Percentiles rank a stretch among this genome's conserved stretches.
These are phyloP conservation scores for Archilochus colubris DNA, from an alignment of 2,113 vertebrate genomes.

Conservation along the genomic window DNA sequence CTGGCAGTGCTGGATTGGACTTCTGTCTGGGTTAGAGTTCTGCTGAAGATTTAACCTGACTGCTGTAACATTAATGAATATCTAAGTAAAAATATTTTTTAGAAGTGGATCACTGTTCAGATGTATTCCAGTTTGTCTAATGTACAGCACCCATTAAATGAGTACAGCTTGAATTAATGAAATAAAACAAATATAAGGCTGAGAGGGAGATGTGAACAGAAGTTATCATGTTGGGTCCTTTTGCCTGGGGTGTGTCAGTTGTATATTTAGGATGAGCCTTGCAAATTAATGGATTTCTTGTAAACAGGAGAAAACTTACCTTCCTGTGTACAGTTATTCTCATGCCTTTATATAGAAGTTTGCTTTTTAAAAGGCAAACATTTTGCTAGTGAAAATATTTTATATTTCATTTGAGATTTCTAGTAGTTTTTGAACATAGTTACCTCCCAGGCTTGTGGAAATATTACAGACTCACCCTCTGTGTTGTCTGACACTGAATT, in stretches of 20 bases:
- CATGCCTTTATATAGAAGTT: background rate
- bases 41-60: background rate
- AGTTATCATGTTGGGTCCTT: background rate
- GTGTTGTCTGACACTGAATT: background rate
- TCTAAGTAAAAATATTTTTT: background rate
- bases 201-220: background rate
- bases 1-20: background rate
- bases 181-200: background rate
- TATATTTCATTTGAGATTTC: background rate
- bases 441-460: background rate
- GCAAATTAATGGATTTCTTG: background rate
- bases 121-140: background rate
- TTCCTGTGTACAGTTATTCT: background rate
- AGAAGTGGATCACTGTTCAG: background rate
- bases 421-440: background rate
- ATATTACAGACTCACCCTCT: background rate
- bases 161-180: background rate
- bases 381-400: background rate
- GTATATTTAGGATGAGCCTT: background rate
- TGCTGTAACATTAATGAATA: background rate
- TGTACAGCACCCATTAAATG: background rate
- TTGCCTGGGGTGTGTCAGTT: fast-evolving
- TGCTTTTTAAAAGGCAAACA: background rate
- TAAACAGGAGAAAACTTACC: background rate
- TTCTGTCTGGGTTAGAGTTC: background rate